A percentile compares a stretch with the other conserved stretches of the same genome.
phyloP scores from a whole-genome alignment of 2,888 invertebrate genomes.

The Macrosiphum euphorbiae region DNA sequence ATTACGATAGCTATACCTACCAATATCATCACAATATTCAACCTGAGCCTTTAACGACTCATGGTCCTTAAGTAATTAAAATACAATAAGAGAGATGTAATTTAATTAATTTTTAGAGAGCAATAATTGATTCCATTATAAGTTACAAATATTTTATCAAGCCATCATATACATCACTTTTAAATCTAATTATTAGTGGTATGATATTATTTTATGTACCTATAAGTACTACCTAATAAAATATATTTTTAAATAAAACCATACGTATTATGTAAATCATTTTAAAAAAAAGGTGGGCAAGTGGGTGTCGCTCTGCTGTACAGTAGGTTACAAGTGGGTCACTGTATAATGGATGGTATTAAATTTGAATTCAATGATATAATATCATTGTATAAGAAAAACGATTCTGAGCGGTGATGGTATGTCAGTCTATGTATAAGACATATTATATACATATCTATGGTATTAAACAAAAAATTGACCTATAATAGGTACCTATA shows the following conservation, averaged over 20 bases:
- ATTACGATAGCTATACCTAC: background rate
- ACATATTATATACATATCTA: too few species aligned
- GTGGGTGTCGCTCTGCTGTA: too few species aligned
- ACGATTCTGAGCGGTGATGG: too few species aligned
- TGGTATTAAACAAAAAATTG: too few species aligned
- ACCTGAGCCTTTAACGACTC: constrained; percentile 11
- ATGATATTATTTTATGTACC: background rate
- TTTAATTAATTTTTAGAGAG: background rate
- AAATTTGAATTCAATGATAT: too few species aligned
- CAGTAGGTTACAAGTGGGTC: too few species aligned
- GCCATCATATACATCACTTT: background rate
- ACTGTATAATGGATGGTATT: too few species aligned
- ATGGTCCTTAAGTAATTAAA: background rate
- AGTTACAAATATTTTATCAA: background rate
- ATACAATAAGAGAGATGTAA: background rate
- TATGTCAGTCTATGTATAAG: too few species aligned
- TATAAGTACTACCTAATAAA: background rate
- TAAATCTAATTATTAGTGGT: background rate
- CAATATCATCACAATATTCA: background rate
- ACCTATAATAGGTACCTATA: too few species aligned
- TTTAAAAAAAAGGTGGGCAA: too few species aligned
- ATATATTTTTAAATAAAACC: background rate
- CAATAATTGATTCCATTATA: background rate
- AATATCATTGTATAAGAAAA: too few species aligned
- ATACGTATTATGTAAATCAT: background rate